Evolutionary conservation across 1,140 invertebrate genomes (phyloP).

Genomic region (Drosophila chauvacae): DNA sequence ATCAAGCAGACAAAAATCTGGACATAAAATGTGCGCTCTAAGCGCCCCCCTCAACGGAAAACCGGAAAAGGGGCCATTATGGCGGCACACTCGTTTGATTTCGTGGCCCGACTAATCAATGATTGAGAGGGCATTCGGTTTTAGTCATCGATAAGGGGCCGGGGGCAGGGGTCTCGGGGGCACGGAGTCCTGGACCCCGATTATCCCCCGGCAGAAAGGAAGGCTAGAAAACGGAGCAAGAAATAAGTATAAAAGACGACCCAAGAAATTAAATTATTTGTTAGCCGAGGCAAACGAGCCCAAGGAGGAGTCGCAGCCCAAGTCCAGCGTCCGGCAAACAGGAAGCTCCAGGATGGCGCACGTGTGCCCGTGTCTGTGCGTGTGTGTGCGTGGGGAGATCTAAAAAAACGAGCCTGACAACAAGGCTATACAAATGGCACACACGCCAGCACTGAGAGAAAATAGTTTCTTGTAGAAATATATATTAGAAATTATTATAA

Average conservation of each 20-base stretch:
- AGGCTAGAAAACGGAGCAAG: conserved; percentile 14
- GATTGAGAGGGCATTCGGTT: conserved; percentile 23
- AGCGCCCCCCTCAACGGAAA: neutral
- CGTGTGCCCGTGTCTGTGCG: conserved; percentile 3
- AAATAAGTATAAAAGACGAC: conserved; percentile 40
- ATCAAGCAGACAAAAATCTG: conserved; percentile 79
- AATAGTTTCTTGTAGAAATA: too few species aligned
- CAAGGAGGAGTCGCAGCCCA: conserved; percentile 3
- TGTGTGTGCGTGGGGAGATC: conserved; percentile 29
- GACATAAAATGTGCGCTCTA: conserved; percentile 8
- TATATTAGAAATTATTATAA: too few species aligned
- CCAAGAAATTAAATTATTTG: conserved; percentile 81
- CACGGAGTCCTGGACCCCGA: conserved; percentile 11
- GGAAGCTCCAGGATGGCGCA: conserved; percentile 6
- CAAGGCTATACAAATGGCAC: conserved; percentile 68
- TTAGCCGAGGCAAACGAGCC: conserved; percentile 45
- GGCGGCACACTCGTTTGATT: conserved; percentile 30
- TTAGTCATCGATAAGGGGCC: conserved; percentile 28
- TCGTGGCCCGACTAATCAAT: conserved; percentile 44
- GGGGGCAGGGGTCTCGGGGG: neutral
- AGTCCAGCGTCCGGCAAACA: conserved; percentile 4
- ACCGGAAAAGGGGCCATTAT: conserved; percentile 26
- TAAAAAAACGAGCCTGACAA: conserved; percentile 74
- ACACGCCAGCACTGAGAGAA: conserved; percentile 17
- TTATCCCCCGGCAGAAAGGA: conserved; percentile 11